phyloP scores from a whole-genome alignment of 92 coral and sea anemone genomes.

The Porites rus region DNA sequence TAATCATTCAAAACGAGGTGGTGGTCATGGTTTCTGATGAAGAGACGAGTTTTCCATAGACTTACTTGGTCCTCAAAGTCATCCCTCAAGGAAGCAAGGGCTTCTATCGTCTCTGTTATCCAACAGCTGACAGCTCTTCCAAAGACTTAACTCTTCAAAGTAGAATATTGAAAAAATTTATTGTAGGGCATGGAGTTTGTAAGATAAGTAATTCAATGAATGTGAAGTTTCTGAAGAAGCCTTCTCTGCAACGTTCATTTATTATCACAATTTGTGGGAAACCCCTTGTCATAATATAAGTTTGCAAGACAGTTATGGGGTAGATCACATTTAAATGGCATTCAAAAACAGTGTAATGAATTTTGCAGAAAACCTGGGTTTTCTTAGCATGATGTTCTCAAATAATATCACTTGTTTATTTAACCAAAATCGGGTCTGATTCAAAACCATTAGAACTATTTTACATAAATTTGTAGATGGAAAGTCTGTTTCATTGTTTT shows the following conservation, averaged over 20 bases:
- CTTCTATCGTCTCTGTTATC: neutral
- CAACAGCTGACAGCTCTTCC: neutral
- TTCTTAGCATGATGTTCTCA: no score
- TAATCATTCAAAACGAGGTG: constrained; percentile 71
- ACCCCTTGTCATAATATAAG: no score
- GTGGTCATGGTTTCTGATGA: constrained; percentile 77
- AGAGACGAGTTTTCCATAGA: neutral
- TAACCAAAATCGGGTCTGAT: no score
- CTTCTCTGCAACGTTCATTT: neutral
- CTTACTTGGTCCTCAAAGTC: neutral
- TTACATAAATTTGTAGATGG: no score
- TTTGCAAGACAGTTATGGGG: no score
- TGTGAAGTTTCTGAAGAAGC: neutral
- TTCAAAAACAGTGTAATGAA: no score
- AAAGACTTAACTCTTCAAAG: neutral
- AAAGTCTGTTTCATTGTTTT: neutral
- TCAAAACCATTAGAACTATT: no score
- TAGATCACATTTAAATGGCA: no score
- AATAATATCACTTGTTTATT: no score
- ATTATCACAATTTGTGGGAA: no score
- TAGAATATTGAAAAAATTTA: neutral
- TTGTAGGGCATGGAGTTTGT: no score
- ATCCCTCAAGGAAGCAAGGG: neutral
- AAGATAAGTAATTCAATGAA: neutral
- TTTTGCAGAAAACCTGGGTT: no score